phyloP scores from a whole-genome alignment of 2,888 invertebrate genomes.

The Tipula confusa region DNA sequence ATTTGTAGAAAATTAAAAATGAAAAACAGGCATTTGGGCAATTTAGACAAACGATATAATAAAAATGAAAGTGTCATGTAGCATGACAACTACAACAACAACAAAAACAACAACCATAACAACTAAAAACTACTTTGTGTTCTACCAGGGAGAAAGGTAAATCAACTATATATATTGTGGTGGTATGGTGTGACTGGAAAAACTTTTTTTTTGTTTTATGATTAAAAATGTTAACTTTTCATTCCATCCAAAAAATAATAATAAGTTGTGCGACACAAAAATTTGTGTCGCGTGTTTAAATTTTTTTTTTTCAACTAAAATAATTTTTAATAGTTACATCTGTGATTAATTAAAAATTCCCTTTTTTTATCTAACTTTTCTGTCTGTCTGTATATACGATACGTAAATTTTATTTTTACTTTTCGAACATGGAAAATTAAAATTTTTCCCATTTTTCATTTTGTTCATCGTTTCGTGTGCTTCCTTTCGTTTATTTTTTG shows the following conservation, averaged over 20 bases:
- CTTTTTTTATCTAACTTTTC: neutral
- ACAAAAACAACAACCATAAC: neutral
- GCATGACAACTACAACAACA: neutral
- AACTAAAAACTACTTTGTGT: neutral
- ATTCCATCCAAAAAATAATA: neutral
- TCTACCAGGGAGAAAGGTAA: neutral
- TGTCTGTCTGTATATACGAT: neutral
- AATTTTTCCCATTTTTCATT: neutral
- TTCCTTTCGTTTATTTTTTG: neutral
- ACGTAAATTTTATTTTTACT: neutral
- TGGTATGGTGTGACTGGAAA: neutral
- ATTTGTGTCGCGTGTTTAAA: conserved; percentile 14
- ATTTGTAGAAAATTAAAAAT: neutral
- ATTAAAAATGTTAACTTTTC: neutral
- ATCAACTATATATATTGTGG: too few relatives aligned
- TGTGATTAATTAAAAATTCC: conserved; percentile 25
- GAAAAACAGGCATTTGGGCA: neutral
- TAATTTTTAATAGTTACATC: neutral
- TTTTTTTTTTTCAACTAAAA: neutral
- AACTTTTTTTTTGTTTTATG: neutral
- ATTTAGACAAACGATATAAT: neutral
- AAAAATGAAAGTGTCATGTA: neutral
- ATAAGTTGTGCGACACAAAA: neutral
- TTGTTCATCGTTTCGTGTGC: neutral
- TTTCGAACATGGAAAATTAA: neutral